Evolutionary conservation across 2,113 vertebrate species (phyloP).

Genomic region (Triplophysa siluroides): DNA sequence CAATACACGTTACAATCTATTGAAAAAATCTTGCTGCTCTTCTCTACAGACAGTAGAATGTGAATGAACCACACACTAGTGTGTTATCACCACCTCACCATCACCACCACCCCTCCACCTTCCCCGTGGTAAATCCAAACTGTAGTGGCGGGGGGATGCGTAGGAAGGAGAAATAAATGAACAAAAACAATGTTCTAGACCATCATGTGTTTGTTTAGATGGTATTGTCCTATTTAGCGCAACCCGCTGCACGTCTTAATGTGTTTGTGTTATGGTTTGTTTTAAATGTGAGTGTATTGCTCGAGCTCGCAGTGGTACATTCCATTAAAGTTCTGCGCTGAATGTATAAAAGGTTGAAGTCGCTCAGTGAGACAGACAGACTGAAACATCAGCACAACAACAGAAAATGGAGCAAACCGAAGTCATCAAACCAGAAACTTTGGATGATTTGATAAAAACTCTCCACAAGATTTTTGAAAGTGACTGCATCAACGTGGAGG

Average conservation of each 20-base stretch:
- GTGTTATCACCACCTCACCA: too few relatives aligned
- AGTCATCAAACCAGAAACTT: conserved; percentile 75
- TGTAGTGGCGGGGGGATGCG: background rate
- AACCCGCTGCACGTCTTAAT: background rate
- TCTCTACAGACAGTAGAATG: too few relatives aligned
- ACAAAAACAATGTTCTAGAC: too few relatives aligned
- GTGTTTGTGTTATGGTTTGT: background rate
- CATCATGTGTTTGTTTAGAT: background rate
- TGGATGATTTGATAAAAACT: conserved; percentile 81
- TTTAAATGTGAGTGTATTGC: too few relatives aligned
- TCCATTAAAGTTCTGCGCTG: conserved; percentile 56
- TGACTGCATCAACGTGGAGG: conserved; percentile 83
- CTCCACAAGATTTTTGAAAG: conserved; percentile 82
- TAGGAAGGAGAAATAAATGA: too few relatives aligned
- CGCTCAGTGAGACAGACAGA: background rate
- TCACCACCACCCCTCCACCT: too few relatives aligned
- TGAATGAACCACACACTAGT: too few relatives aligned
- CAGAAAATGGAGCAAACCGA: conserved; percentile 79
- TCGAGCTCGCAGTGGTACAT: conserved; percentile 67
- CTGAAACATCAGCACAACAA: background rate
- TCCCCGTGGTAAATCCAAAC: background rate
- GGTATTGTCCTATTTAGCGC: background rate
- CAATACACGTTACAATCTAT: too few relatives aligned
- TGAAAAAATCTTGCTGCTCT: too few relatives aligned
- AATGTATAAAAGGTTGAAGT: conserved; percentile 6